These are phyloP conservation scores for Nipponia nippon DNA, from an alignment of 2,113 vertebrate species.

Conservation along the genomic window DNA sequence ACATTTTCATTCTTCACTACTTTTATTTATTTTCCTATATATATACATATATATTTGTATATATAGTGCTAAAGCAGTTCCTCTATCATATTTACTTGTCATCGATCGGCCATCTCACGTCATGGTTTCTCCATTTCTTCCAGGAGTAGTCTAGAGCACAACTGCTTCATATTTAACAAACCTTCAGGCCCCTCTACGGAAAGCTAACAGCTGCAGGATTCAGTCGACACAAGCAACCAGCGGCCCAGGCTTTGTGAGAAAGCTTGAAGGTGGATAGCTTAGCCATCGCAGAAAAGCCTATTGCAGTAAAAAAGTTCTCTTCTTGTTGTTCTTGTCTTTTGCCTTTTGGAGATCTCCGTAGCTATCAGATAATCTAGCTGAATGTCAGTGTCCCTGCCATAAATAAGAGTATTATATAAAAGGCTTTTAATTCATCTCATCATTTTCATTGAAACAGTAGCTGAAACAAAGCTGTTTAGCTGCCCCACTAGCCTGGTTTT, in stretches of 20 bases:
- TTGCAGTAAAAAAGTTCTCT: background rate
- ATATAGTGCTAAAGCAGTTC: background rate
- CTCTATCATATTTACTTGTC: background rate
- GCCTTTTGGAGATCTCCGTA: background rate
- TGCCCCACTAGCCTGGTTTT: background rate
- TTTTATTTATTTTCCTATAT: background rate
- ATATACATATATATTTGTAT: no score
- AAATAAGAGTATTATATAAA: background rate
- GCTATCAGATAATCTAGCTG: background rate
- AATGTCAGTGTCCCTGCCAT: background rate
- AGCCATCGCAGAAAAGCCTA: background rate
- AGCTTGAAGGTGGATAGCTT: background rate
- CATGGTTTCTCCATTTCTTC: background rate
- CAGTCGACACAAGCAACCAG: background rate
- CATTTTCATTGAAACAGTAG: background rate
- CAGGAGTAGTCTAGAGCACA: background rate
- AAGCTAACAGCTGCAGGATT: background rate
- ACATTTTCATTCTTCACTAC: background rate
- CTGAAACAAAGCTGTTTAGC: background rate
- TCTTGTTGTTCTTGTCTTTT: background rate
- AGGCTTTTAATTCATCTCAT: background rate
- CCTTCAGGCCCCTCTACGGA: background rate
- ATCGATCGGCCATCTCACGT: background rate
- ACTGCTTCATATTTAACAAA: background rate
- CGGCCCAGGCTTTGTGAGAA: background rate